Conservation (phyloP, 2,797 vertebrate species). For the Spondyliosoma cantharus region DNA sequence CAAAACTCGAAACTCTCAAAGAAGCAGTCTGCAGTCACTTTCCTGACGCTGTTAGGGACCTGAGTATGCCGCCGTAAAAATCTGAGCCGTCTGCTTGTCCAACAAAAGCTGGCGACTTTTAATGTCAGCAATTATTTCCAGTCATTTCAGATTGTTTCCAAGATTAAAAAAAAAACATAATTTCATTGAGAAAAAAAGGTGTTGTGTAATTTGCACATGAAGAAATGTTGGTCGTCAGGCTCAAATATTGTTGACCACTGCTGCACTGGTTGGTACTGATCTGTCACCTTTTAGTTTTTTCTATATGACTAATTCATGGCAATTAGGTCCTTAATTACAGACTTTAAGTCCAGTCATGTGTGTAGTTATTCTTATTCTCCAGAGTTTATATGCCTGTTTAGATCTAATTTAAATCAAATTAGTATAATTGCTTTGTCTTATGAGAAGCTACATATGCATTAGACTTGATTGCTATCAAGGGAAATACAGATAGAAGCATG, state of each 20-base stretch:
- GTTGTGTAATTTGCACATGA: background rate
- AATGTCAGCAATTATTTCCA: slow-evolving; percentile 27
- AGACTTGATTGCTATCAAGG: background rate
- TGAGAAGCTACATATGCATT: background rate
- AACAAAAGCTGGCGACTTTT: slow-evolving; percentile 32
- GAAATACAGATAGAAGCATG: slow-evolving; percentile 1
- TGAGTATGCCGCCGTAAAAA: slow-evolving; percentile 12
- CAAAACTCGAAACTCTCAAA: slow-evolving; percentile 49
- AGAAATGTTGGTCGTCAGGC: background rate
- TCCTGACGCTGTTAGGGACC: slow-evolving; percentile 20
- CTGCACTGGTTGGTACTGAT: background rate
- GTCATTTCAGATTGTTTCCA: slow-evolving; percentile 14
- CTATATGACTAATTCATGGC: background rate
- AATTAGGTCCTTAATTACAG: background rate
- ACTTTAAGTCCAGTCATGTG: background rate
- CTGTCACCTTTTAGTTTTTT: background rate
- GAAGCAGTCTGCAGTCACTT: slow-evolving; percentile 31
- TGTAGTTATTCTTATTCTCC: slow-evolving; percentile 2
- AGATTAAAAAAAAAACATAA: slow-evolving; percentile 5
- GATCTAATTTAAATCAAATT: slow-evolving; percentile 26
- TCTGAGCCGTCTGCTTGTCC: slow-evolving; percentile 17
- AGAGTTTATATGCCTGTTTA: background rate
- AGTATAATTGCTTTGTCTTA: slow-evolving; percentile 25
- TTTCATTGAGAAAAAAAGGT: background rate
- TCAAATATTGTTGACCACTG: background rate